Base-by-base conservation (phyloP, 1,140 invertebrate species). In the Homalodisca vitripennis region DNA sequence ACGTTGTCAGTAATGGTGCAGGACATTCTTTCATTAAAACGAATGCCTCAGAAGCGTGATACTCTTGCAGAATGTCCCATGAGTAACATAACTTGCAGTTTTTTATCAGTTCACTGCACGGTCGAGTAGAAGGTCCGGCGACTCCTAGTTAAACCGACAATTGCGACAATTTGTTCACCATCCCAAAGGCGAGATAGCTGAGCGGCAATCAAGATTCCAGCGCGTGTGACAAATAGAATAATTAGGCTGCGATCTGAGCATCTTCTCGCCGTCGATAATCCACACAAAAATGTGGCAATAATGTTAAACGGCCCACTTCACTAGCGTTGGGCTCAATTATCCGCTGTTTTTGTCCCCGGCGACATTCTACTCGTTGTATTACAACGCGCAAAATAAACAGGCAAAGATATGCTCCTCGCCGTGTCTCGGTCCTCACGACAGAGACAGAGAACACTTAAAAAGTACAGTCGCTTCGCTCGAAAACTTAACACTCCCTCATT, bases 161-260 rank as follows among this genome's bases (percentile, higher is more conserved):
- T n/a, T n/a, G n/a, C n/a, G n/a, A 14, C 48, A 20, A 51, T 51
- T 51, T 51, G 48, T 51, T 51, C 48, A 22, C 48, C n/a, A 51
- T 51, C n/a, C n/a, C n/a, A 51, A 14, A 3, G 22, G 55, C 22
- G 55, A 13, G 27, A 53, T 53, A 51, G 55, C 55, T 6, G 13
- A 13, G 48, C 6, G 55, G 27, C 55, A 60, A 60, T 60, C 27
- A 60, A 27, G 24, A 60, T 60, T 60, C 55, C 55, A 10, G 27
- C 55, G 22, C 55, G 48, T 51, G 48, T 27, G 55, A 60, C 55
- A 60, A 60, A 60, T 60, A 60, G 55, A 60, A 60, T 60, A 30
- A 60, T 60, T 60, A 60, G 22, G 26, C 12, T 27, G 6, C 55
- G 14, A 60, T 24, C 14, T 13, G 24, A 60, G 24, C 48, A 51